phyloP scores from a whole-genome alignment of 2,797 vertebrate genomes.

The Melanotaenia parkinsoni region DNA sequence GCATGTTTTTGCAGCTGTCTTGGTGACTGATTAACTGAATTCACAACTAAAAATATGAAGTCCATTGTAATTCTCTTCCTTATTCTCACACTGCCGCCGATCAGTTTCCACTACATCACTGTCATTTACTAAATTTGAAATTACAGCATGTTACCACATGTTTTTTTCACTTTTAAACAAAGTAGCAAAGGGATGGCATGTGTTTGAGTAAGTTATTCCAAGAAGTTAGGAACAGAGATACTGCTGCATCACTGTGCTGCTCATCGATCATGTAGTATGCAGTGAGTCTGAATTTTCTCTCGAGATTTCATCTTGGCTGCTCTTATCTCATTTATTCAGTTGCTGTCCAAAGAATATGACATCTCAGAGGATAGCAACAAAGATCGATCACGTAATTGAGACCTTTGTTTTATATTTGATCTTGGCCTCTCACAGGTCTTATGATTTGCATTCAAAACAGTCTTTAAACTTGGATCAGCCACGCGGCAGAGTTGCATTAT shows the following conservation, averaged over 20 bases:
- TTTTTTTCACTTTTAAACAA: too few species aligned
- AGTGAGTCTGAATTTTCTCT: conserved; percentile 7
- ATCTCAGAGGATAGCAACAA: not conserved
- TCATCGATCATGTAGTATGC: conserved; percentile 22
- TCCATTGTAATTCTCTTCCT: too few species aligned
- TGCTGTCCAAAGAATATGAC: conserved; percentile 13
- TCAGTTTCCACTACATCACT: too few species aligned
- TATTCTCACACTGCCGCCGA: too few species aligned
- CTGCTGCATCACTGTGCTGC: conserved; percentile 7
- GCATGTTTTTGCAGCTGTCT: not conserved
- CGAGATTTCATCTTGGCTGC: conserved; percentile 15
- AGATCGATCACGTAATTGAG: not conserved
- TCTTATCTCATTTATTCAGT: conserved; percentile 20
- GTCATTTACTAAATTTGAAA: too few species aligned
- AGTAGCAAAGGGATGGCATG: not conserved
- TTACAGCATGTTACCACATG: too few species aligned
- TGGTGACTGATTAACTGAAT: conserved; percentile 1
- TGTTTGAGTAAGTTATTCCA: not conserved
- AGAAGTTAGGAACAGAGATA: conserved; percentile 12
- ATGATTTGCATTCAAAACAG: not conserved
- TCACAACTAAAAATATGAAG: not conserved
- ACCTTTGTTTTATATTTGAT: not conserved
- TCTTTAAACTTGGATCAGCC: not conserved
- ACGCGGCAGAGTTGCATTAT: not conserved
- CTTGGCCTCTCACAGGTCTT: not conserved